A percentile compares a stretch with the other conserved stretches of the same genome.
Conservation (phyloP, 2,888 invertebrate genomes). For the Melieria omissa region DNA sequence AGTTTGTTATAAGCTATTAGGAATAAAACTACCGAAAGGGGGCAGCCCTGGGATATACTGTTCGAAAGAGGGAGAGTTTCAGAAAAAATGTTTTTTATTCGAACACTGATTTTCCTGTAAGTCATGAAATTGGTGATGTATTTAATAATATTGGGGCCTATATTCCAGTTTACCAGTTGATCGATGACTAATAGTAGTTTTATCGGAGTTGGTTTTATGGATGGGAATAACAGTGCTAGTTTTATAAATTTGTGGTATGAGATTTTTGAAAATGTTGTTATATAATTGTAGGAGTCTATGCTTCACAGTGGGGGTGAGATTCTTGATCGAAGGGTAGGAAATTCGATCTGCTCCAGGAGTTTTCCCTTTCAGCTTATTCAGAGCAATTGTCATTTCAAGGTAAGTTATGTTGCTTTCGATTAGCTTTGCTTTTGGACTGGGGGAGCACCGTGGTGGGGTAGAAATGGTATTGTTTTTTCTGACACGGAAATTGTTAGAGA, state of each 20-base stretch:
- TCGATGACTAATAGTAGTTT: conserved; percentile 14
- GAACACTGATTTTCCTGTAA: too few relatives aligned
- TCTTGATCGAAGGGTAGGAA: conserved; percentile 1
- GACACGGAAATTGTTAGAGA: conserved; percentile 7
- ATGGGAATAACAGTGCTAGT: background rate
- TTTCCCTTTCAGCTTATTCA: conserved; percentile 22
- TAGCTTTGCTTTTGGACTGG: background rate
- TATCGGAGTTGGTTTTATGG: conserved; percentile 23
- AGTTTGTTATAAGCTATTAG: too few relatives aligned
- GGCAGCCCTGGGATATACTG: too few relatives aligned
- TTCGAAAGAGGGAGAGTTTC: too few relatives aligned
- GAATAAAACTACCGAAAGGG: too few relatives aligned
- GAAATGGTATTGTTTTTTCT: conserved; percentile 1
- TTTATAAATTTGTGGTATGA: background rate
- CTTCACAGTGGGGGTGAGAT: background rate
- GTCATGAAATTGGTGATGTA: too few relatives aligned
- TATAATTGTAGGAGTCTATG: background rate
- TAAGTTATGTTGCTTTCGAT: conserved; percentile 16
- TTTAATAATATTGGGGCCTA: too few relatives aligned
- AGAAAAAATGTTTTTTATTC: too few relatives aligned
- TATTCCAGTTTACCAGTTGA: too few relatives aligned
- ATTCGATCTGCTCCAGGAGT: conserved; percentile 33
- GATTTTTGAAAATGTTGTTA: conserved; percentile 2
- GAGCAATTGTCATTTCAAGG: conserved; percentile 15
- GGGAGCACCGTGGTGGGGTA: background rate